These are phyloP conservation scores for Pseudochirops corinnae DNA, from an alignment of 2,797 vertebrate genomes.

Conservation along the genomic window DNA sequence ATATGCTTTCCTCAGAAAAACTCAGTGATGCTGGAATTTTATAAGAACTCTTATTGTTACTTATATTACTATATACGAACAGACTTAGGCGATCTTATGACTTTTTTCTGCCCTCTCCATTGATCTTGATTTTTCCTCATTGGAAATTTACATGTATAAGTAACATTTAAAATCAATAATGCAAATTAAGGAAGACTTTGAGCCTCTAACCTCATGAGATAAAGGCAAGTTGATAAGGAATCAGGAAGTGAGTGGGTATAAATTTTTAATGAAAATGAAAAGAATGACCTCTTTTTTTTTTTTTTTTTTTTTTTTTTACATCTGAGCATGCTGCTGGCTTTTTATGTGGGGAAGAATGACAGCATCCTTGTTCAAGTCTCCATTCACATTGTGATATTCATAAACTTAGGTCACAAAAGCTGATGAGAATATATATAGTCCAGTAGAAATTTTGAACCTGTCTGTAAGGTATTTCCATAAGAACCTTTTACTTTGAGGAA, in stretches of 20 bases:
- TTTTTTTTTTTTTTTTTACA: neutral
- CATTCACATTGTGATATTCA: neutral
- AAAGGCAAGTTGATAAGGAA: constrained; percentile 49
- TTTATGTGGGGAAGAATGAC: neutral
- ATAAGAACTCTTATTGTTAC: neutral
- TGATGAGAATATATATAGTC: neutral
- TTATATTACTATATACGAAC: neutral
- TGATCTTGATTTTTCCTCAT: constrained; percentile 29
- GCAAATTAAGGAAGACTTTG: constrained; percentile 57
- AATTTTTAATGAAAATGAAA: neutral
- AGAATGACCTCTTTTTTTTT: neutral
- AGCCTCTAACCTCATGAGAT: constrained; percentile 36
- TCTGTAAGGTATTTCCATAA: neutral
- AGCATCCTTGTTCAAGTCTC: neutral
- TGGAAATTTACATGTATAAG: constrained; percentile 62
- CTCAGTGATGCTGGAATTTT: neutral
- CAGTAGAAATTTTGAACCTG: neutral
- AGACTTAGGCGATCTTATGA: neutral
- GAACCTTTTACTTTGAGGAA: neutral
- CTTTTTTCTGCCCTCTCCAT: neutral
- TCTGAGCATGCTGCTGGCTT: neutral
- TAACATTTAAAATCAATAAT: constrained; percentile 70
- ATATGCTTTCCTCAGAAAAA: neutral
- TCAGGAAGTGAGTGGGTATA: constrained; percentile 18
- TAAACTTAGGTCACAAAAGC: neutral